phyloP scores from a whole-genome alignment of 2,797 vertebrate species.

The Cynopterus sphinx region DNA sequence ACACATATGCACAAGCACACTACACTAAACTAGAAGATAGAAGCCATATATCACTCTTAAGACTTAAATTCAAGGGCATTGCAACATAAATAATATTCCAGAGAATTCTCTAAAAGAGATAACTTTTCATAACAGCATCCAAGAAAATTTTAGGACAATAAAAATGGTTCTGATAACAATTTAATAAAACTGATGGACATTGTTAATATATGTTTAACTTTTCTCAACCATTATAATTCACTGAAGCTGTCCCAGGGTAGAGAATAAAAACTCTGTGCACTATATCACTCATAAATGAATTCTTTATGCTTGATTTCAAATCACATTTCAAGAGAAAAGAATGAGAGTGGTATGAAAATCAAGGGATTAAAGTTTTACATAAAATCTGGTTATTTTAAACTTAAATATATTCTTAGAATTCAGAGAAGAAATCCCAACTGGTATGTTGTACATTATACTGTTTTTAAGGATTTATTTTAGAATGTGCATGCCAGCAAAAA shows the following conservation, averaged over 20 bases:
- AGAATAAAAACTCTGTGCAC: neutral
- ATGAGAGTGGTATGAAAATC: neutral
- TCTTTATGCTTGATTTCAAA: neutral
- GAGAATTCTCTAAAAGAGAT: neutral
- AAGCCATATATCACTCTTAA: neutral
- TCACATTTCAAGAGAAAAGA: neutral
- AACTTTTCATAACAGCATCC: neutral
- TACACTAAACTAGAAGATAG: neutral
- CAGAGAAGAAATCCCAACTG: neutral
- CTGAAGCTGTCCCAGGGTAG: neutral
- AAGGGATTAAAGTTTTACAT: neutral
- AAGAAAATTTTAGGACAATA: neutral
- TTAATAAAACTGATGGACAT: neutral
- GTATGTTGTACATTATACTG: neutral
- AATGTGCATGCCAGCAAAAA: neutral
- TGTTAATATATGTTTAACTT: neutral
- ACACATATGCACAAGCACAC: neutral
- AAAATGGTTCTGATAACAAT: neutral
- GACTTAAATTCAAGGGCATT: neutral
- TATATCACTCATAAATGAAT: neutral
- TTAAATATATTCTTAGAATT: slow-evolving; percentile 26
- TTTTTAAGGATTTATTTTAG: slow-evolving; percentile 10
- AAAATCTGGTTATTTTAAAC: neutral
- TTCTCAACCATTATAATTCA: neutral
- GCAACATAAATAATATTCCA: neutral